phyloP scores from a whole-genome alignment of 2,888 invertebrate species.

The Tenthredo mesomela region DNA sequence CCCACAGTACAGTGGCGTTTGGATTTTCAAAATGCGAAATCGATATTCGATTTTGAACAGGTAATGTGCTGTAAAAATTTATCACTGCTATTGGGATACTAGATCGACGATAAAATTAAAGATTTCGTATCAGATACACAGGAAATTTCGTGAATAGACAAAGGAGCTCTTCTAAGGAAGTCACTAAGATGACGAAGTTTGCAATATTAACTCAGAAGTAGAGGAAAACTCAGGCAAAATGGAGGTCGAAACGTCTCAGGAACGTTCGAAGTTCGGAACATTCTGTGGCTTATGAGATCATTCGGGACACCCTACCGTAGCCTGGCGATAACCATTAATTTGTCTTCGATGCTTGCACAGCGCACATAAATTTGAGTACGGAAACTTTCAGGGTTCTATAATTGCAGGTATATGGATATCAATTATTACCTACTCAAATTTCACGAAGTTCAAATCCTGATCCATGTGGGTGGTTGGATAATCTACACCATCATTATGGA shows the following conservation, averaged over 20 bases:
- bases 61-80: not conserved
- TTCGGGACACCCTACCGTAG: constrained; percentile 29
- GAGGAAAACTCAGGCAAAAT: constrained; percentile 20
- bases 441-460: not conserved
- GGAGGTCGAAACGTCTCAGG: constrained; percentile 3
- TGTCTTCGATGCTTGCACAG: constrained; percentile 40
- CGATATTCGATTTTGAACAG: not conserved
- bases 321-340: constrained; percentile 38
- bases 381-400: constrained; percentile 9
- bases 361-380: constrained; percentile 12
- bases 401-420: constrained; percentile 3
- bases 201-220: constrained; percentile 45
- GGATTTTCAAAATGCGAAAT: not conserved
- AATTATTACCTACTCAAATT: not conserved
- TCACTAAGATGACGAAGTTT: constrained; percentile 29
- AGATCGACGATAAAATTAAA: not conserved
- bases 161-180: not conserved
- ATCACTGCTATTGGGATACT: not conserved
- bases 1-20: not conserved
- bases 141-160: not conserved
- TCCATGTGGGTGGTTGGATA: not conserved
- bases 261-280: constrained; percentile 46
- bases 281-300: constrained; percentile 51
- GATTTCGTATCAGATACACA: not conserved
- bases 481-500: not conserved